Conservation (phyloP, 1,140 invertebrate genomes). For the Drosophila nigrodunni region DNA sequence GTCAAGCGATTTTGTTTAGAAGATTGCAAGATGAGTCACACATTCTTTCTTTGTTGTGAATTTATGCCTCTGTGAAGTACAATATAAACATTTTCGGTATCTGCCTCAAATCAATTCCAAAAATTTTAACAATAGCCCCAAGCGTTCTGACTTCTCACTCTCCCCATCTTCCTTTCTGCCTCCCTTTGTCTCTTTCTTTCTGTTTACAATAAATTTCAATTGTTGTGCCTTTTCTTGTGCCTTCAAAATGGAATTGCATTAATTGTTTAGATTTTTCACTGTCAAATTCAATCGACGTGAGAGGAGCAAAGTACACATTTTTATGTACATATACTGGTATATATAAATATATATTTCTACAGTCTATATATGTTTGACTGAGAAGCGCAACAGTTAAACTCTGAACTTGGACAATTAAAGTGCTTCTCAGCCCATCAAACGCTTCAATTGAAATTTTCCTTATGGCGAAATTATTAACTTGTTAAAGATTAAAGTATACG, state of each 20-base stretch:
- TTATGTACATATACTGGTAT: not conserved
- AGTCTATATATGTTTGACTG: not conserved
- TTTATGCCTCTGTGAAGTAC: slow-evolving; percentile 17
- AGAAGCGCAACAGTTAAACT: slow-evolving; percentile 63
- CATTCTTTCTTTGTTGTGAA: slow-evolving; percentile 9
- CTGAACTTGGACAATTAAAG: slow-evolving; percentile 73
- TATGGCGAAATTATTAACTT: not conserved
- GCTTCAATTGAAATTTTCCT: slow-evolving; percentile 58
- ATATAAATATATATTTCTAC: not conserved
- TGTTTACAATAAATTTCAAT: slow-evolving; percentile 71
- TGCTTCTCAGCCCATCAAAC: slow-evolving; percentile 31
- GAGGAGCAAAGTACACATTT: not conserved
- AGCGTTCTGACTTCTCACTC: slow-evolving; percentile 30
- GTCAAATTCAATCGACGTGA: not conserved
- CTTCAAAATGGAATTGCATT: slow-evolving; percentile 65
- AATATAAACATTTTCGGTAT: slow-evolving; percentile 29
- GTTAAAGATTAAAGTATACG: not conserved
- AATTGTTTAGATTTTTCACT: slow-evolving; percentile 74
- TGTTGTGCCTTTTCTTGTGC: slow-evolving; percentile 51
- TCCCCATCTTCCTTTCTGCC: too few species aligned
- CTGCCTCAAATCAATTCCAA: slow-evolving; percentile 68
- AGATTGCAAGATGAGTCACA: slow-evolving; percentile 35
- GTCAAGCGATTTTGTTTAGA: slow-evolving; percentile 28
- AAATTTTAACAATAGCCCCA: slow-evolving; percentile 69
- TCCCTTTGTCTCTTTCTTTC: not conserved